Base-by-base conservation (phyloP, 2,797 vertebrate species). In the Sylvia borin region DNA sequence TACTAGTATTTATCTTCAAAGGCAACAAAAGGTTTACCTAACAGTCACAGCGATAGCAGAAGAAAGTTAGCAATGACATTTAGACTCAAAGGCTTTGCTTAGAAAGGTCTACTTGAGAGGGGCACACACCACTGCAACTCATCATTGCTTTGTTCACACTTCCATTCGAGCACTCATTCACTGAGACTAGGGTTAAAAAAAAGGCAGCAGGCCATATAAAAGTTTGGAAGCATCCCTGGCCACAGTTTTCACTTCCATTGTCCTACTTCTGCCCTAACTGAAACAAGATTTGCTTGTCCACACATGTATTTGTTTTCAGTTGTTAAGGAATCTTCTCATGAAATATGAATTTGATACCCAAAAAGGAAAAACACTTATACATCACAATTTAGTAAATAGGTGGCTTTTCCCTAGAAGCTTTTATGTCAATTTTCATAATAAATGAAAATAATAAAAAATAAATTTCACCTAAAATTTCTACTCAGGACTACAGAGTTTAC, bases 11-110 rank as follows among this genome's bases (percentile, higher is more conserved):
- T 91, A 77, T 81, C 91, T 93, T 91, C 67, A 82, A 85, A 92
- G 34, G 47, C 74, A 95, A 81, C 60, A 88, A 93, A 96, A 88
- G 75, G 54, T 90, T 75, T 90, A 74, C 38, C 26, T 55, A 73
- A 47, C 16, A 73, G 77, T 74, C 78, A 76, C 45, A 81, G 0
- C 1, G 47, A 60, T 10, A 88, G 86, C 5, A 81, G 79, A 61
- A 82, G 58, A 32, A 64, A 91, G 77, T 72, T 64, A 88, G 38
- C 61, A 57, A 16, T 89, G 85, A 95, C 85, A 96, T 95, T 96
- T 92, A 86, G 70, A 92, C 26, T 81, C 64, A 66, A 85, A 95
- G 32, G 26, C 62, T 64, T 90, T 86, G 67, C 74, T 79, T 34
- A 43, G 53, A 86, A 92, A 94, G 64, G 83, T 90, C 80, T 88